Evolutionary conservation across 2,888 invertebrate species (phyloP).

Genomic region (Beris chalybata): DNA sequence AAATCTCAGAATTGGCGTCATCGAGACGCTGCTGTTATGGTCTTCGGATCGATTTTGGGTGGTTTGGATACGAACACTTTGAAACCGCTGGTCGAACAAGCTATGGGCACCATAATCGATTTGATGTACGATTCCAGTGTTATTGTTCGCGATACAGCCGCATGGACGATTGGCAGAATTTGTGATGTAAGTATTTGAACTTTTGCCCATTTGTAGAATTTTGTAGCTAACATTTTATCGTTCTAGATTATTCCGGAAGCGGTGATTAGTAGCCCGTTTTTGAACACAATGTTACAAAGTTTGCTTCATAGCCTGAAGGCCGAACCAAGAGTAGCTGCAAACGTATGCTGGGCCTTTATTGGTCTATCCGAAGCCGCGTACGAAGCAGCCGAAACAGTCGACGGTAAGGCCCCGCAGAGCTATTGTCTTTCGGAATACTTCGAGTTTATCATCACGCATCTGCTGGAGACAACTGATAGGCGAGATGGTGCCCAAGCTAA

Average conservation of each 20-base stretch:
- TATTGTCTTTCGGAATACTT: constrained; percentile 94
- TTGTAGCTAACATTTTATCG: neutral
- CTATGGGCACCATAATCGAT: constrained; percentile 93
- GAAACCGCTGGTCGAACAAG: constrained; percentile 93
- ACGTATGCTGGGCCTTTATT: constrained; percentile 99
- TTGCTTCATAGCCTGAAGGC: constrained; percentile 84
- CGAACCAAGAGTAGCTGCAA: constrained; percentile 95
- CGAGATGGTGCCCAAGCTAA: constrained; percentile 92
- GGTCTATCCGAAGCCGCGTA: constrained; percentile 96
- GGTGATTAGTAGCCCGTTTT: constrained; percentile 82
- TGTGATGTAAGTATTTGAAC: constrained; percentile 70
- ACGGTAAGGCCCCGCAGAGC: constrained; percentile 76
- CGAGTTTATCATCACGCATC: constrained; percentile 86
- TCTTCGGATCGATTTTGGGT: constrained; percentile 92
- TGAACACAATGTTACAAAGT: constrained; percentile 79
- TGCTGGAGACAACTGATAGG: constrained; percentile 93
- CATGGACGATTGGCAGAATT: constrained; percentile 97
- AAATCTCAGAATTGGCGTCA: constrained; percentile 89
- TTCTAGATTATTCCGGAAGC: constrained; percentile 81
- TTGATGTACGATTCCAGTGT: constrained; percentile 94
- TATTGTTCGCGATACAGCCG: constrained; percentile 93
- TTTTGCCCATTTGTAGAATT: neutral
- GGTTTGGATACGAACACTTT: constrained; percentile 86
- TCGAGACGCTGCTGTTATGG: constrained; percentile 97
- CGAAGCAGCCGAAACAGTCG: constrained; percentile 73